Conservation (phyloP, 2,888 invertebrate genomes). For the Bellardia pandia region DNA sequence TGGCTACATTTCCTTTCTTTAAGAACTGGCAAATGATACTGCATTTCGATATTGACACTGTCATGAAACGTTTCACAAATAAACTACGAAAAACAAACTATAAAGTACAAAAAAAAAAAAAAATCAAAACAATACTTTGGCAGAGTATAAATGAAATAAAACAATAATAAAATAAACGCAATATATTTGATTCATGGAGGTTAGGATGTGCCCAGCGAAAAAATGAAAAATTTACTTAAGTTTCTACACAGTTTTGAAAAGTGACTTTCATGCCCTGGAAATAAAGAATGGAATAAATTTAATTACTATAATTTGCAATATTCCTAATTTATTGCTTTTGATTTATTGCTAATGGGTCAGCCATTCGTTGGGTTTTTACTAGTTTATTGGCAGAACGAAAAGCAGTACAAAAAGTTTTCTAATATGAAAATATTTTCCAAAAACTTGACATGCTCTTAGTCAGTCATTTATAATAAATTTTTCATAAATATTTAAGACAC, state of each 20-base stretch:
- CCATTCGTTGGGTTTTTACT: not conserved
- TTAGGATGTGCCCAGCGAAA: not conserved
- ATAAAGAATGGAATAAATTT: too few relatives aligned
- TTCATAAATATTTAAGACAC: conserved; percentile 37
- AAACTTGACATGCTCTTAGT: conserved; percentile 19
- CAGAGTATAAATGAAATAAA: not conserved
- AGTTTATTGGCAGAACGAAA: conserved; percentile 5
- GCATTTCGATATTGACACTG: not conserved
- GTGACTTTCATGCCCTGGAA: too few relatives aligned
- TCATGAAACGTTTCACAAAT: conserved; percentile 17
- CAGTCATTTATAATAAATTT: conserved; percentile 21
- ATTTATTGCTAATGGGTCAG: not conserved
- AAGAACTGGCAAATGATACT: not conserved
- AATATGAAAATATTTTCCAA: conserved; percentile 1
- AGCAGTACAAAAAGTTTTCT: not conserved
- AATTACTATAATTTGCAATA: too few relatives aligned
- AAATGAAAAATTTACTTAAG: not conserved
- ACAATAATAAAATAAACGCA: conserved; percentile 9
- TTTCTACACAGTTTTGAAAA: not conserved
- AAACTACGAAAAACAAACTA: not conserved
- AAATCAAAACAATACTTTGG: conserved; percentile 8
- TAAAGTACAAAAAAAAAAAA: conserved; percentile 2
- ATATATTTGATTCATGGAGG: not conserved
- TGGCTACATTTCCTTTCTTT: not conserved
- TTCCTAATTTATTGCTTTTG: not conserved